Base-by-base conservation (phyloP, 1,140 invertebrate genomes). In the Oryzaephilus surinamensis region DNA sequence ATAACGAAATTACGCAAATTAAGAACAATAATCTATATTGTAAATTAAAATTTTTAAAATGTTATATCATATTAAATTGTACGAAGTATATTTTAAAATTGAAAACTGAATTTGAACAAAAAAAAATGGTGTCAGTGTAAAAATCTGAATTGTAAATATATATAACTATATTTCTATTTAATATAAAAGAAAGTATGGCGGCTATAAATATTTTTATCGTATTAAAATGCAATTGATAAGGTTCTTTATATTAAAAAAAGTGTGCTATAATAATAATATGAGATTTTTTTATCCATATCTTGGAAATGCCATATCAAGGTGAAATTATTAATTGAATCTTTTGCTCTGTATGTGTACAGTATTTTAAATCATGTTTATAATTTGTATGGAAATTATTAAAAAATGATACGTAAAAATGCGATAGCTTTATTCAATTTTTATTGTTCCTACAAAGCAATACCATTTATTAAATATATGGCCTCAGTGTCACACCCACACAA, bases 401-500 rank as follows among this genome's bases (percentile, higher is more conserved):
- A 70, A n/a, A 69, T 69, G 65, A 70, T 70, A 70, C n/a, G n/a
- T n/a, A n/a, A n/a, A n/a, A n/a, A n/a, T n/a, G n/a, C n/a, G n/a
- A n/a, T n/a, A n/a, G n/a, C n/a, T n/a, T n/a, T n/a, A n/a, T n/a
- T n/a, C n/a, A n/a, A n/a, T n/a, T n/a, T n/a, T n/a, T n/a, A n/a
- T n/a, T n/a, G n/a, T n/a, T n/a, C n/a, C n/a, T n/a, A n/a, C n/a
- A n/a, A n/a, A n/a, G n/a, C n/a, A 29, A 78, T 59, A 63, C 80
- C 76, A 60, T 74, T 77, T 8, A 85, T 71, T 31, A 83, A 61
- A 64, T 85, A 86, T 43, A 87, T 61, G 21, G 83, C 82, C 67
- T 90, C 86, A 60, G 84, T 84, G 58, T 90, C 86, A 44, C 80
- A 79, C 16, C 83, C 81, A 67, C 81, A 87, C 3, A 90, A 49